Evolutionary conservation across 2,797 vertebrate genomes (phyloP), one percentile per base, ranked within the genome.

Genomic region (Pelodytes ibericus): DNA sequence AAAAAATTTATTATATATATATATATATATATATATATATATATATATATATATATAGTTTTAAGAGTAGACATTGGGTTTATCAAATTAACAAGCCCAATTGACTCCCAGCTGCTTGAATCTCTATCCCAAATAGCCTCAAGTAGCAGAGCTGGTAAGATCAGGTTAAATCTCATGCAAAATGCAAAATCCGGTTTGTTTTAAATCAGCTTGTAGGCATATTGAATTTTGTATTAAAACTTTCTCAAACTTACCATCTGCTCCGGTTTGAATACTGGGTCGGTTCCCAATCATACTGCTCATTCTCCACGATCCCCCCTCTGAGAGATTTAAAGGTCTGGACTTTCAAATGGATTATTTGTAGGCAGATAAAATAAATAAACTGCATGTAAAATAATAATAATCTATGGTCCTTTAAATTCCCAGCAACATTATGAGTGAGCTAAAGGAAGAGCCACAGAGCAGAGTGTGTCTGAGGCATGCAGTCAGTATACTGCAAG

Each of bases 231-330:
- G 31, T n/a, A 33, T 27, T 26, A 64, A 73, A 73, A 56, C 22
- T 73, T 76, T 63, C 47, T 11, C 13, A 39, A 59, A 79, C 76
- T 78, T 61, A 79, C 76, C 76, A 51, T 79, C 76, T 68, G 70
- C 57, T 44, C 56, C 70, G 13, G 62, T 58, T n/a, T 67, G 70
- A 27, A 26, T 66, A n/a, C 33, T 68, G 63, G 76, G 29, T 72
- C 63, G 67, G 41, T 67, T 72, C 62, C 76, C 76, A 57, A 70
- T 73, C 76, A 72, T 79, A 26, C 25, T 79, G 76, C 57, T 79
- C 70, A 56, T 62, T n/a, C 30, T 53, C 56, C 69, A 22, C 36
- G 8, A 26, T 30, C 59, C 39, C 49, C 44, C 26, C 36, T 59
- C 15, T 26, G 24, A 30, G 18, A 27, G 65, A 67, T 69, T 63